Conservation (phyloP, 1,140 invertebrate species). For the Neodiprion fabricii region DNA sequence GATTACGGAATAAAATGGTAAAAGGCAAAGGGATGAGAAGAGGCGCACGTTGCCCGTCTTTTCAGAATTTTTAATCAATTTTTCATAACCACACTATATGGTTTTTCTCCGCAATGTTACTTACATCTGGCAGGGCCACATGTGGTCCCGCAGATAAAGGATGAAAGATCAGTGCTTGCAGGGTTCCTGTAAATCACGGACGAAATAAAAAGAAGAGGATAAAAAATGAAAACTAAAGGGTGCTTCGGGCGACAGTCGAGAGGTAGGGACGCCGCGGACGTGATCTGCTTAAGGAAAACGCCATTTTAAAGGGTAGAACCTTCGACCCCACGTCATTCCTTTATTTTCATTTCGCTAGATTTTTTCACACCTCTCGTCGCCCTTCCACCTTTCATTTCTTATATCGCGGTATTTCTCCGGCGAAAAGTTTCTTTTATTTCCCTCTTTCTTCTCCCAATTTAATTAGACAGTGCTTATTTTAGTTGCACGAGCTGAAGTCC, state of each 20-base stretch:
- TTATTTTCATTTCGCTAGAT: neutral
- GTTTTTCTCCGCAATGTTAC: too few species aligned
- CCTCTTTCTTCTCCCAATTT: too few species aligned
- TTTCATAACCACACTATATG: too few species aligned
- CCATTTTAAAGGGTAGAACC: neutral
- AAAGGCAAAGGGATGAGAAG: too few species aligned
- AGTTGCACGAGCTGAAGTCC: neutral
- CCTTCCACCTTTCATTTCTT: neutral
- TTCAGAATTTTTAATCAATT: too few species aligned
- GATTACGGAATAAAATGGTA: too few species aligned
- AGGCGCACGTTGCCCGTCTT: too few species aligned
- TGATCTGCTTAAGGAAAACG: neutral
- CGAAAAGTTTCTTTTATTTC: neutral
- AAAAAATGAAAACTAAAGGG: slow-evolving; percentile 2
- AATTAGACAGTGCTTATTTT: neutral
- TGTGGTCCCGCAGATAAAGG: neutral
- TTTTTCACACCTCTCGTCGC: too few species aligned
- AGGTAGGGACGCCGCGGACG: neutral
- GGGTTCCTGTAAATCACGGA: neutral
- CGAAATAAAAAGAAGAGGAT: neutral
- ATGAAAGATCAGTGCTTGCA: neutral
- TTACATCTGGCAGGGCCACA: neutral
- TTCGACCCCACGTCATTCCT: neutral
- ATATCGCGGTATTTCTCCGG: neutral
- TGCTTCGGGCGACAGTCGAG: neutral